phyloP scores from a whole-genome alignment of 2,888 invertebrate species.

The Torymus aiolomorphi region DNA sequence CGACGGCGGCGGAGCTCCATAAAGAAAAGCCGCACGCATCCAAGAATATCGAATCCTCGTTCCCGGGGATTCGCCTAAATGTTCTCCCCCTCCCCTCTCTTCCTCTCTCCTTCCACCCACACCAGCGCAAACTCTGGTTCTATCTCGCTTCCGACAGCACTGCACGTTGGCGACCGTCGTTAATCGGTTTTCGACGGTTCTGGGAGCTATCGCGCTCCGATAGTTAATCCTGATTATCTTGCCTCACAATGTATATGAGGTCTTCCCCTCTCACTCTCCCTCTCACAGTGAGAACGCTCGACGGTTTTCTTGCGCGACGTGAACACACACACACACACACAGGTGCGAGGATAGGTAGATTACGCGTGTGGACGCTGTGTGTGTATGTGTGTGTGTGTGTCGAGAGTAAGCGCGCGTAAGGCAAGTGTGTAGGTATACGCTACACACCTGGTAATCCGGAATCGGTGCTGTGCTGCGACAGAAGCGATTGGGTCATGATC shows the following conservation, averaged over 20 bases:
- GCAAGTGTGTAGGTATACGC: conserved; percentile 3
- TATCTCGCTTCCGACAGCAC: no score
- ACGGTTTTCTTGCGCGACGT: no score
- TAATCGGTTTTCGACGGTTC: conserved; percentile 50
- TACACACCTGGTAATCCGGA: conserved; percentile 28
- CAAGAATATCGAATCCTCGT: conserved; percentile 39
- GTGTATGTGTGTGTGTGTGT: no score
- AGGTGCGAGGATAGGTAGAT: no score
- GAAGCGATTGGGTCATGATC: conserved; percentile 29
- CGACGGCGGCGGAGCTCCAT: neutral
- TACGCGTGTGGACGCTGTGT: no score
- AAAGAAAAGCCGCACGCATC: conserved; percentile 26
- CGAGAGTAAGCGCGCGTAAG: no score
- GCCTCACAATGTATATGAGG: conserved; percentile 26
- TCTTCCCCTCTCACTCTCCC: no score
- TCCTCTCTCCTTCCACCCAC: neutral
- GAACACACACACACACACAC: no score
- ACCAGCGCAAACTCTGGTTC: no score
- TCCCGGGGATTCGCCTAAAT: conserved; percentile 29
- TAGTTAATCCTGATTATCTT: conserved; percentile 54
- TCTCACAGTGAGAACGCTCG: no score
- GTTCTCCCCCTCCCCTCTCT: conserved; percentile 1
- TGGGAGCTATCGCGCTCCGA: conserved; percentile 19
- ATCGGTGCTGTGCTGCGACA: neutral
- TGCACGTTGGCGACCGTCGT: neutral